Base-by-base conservation (phyloP, 2,888 invertebrate species). In the Drosophila cognata region DNA sequence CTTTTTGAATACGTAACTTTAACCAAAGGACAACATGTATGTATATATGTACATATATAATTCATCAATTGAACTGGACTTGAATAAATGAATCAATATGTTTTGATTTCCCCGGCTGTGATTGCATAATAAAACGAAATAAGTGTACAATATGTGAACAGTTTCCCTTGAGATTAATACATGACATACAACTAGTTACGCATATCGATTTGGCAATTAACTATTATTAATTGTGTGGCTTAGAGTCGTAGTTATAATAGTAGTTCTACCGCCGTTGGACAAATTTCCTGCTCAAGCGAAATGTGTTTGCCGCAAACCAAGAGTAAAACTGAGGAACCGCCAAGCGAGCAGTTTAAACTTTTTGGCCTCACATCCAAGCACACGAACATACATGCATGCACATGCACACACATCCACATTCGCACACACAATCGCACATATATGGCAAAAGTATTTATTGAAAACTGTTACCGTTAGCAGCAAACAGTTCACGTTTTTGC, bases 401-500 rank as follows among this genome's bases (percentile, higher is more conserved):
- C 61, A 38, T 38, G 38, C n/a, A 46, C 41, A 43, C 41, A 41
- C 5, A n/a, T 11, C 5, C n/a, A 29, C 50, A 65, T 31, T 16
- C 46, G 57, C 38, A 52, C 29, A 63, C 18, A 55, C 52, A 67
- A 60, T 18, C 18, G 58, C 48, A 69, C 59, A 80, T 57, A 77
- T 58, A 74, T 73, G 76, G 81, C 81, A 74, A 88, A 86, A 89
- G 86, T 86, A 86, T 86, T 86, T 86, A 86, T 86, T 86, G 85
- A 86, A 86, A 86, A 86, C 85, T 86, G 85, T 86, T 85, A 86
- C 84, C 90, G 85, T 88, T 89, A 75, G 89, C 84, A 76, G 87
- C 81, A 80, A 85, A 79, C 89, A 81, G 74, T 84, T 82, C 57
- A 63, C 65, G 66, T 48, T 65, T 61, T 28, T 28, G 2, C 18